Evolutionary conservation across 1,140 invertebrate species (phyloP), one percentile per base, ranked within the genome.

Genomic region (Rhynchophorus ferrugineus): DNA sequence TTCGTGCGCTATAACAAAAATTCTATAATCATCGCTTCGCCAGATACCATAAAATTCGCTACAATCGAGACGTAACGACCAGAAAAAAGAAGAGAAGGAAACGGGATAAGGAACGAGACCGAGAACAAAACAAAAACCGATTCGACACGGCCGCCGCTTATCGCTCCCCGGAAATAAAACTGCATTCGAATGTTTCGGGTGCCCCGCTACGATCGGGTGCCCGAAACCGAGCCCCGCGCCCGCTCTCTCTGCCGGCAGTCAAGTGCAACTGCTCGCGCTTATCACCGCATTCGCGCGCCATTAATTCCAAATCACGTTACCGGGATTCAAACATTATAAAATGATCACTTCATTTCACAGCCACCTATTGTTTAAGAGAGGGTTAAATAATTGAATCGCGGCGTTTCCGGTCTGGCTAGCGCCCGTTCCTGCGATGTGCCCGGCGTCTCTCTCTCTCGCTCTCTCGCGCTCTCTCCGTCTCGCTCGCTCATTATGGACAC

Each of bases 291-390:
- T 69, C 60, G 66, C 68, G 57, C 60, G 56, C 66, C 68, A 69
- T 69, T 69, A 68, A 69, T 65, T 69, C 67, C 66, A 65, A 67
- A 69, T 68, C 66, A 69, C 50, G 66, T 69, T 69, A 68, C 62
- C 63, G 65, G 58, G 64, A 68, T 67, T 66, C 64, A 68, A 67
- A 67, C 66, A 67, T 68, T 68, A 68, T 68, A 68, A 68, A 68
- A 68, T 65, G 65, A 69, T 65, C 65, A 65, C 66, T 67, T 68
- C 66, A 67, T 69, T 69, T 69, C 68, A 68, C 66, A 66, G 59
- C 62, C 66, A 67, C 68, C 68, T 69, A 69, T 69, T 69, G 68
- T 69, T 68, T 68, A 67, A 68, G 68, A 69, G 68, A 68, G 68
- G 68, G 68, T 69, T 69, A 69, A 69, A 69, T 69, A 69, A 69